phyloP scores from a whole-genome alignment of 2,113 vertebrate genomes.

The Dipodomys ordii region DNA sequence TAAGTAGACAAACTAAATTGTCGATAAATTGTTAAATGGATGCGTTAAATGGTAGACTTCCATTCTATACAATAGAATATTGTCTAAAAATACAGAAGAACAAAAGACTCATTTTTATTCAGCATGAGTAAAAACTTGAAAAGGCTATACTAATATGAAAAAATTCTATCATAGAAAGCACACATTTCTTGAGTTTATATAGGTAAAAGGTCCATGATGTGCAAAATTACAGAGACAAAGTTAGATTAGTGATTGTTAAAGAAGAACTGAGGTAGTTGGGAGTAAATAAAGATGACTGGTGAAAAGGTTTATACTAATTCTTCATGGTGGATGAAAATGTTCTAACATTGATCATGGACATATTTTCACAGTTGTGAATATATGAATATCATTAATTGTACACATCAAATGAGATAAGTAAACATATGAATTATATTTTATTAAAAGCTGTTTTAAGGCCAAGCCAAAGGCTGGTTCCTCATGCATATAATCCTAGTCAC shows the following conservation, averaged over 20 bases:
- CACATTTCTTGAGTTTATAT: not conserved
- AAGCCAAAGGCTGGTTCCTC: not conserved
- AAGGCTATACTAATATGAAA: not conserved
- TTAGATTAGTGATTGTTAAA: not conserved
- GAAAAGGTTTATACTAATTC: not conserved
- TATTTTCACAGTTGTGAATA: not conserved
- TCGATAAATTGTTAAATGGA: not conserved
- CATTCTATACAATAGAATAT: not conserved
- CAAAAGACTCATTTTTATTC: not conserved
- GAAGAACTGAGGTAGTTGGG: not conserved
- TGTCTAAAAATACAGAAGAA: not conserved
- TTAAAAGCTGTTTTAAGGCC: constrained; percentile 17
- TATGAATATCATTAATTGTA: not conserved
- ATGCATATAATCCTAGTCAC: too few species aligned
- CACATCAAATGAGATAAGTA: not conserved
- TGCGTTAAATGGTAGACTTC: not conserved
- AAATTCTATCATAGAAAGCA: not conserved
- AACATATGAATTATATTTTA: not conserved
- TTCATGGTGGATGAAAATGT: not conserved
- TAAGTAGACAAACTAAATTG: not conserved
- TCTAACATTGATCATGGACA: not conserved
- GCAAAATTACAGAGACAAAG: not conserved
- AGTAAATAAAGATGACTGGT: not conserved
- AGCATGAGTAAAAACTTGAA: not conserved
- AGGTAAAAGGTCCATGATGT: not conserved